These are phyloP conservation scores for Schizaphis graminum DNA, from an alignment of 2,888 invertebrate genomes.

Conservation along the genomic window DNA sequence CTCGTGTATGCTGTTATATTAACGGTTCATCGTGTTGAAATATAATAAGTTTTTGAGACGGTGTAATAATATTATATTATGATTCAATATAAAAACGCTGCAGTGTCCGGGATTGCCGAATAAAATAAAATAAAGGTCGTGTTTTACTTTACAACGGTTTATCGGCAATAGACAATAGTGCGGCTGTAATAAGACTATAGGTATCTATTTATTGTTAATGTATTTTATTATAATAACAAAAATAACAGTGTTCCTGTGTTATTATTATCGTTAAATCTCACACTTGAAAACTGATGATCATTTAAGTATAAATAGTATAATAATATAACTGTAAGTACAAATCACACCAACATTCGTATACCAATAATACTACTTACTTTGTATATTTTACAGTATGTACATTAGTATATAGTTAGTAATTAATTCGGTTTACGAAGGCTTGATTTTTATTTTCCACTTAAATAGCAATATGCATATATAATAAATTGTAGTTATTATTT, in stretches of 20 bases:
- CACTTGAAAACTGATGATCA: not conserved
- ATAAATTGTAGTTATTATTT: no score
- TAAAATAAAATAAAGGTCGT: not conserved
- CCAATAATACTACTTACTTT: not conserved
- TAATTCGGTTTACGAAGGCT: not conserved
- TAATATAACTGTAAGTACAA: not conserved
- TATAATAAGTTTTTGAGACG: not conserved
- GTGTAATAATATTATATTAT: no score
- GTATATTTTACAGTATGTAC: not conserved
- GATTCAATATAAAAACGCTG: not conserved
- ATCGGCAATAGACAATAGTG: not conserved
- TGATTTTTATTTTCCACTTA: not conserved
- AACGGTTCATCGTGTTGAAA: not conserved
- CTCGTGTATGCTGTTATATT: not conserved
- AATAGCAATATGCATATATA: not conserved
- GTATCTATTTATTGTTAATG: no score
- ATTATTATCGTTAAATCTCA: not conserved
- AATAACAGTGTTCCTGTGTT: not conserved
- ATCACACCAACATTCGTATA: not conserved
- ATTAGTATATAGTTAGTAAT: not conserved
- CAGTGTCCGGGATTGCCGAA: not conserved
- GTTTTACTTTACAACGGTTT: not conserved
- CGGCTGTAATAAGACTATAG: not conserved
- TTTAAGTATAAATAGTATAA: not conserved
- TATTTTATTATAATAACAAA: not conserved